Base-by-base conservation (phyloP, 92 coral and sea anemone genomes). In the Porites rus region DNA sequence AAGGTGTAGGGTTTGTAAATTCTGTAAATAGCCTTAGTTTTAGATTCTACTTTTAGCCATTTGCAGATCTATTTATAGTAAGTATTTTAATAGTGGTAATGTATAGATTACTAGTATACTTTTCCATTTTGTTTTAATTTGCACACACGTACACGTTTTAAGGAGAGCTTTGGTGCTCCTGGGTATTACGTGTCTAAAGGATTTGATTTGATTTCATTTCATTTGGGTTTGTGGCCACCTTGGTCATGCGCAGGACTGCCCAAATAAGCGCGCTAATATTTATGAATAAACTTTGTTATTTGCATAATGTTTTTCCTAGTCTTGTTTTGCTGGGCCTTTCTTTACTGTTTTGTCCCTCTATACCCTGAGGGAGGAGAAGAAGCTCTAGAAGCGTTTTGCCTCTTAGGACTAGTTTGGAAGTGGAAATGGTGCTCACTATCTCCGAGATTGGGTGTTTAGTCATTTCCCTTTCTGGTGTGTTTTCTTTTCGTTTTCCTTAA, bases 391-490 rank as follows among this genome's bases (percentile, higher is more conserved):
- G 77, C 77, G 77, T 73, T 28, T 73, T 73, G 18, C 13, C 77
- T 73, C 10, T 73, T 22, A 73, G 77, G 77, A 54, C 70, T 56
- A 13, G 21, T 20, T 10, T 50, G 8, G n/a, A 21, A 12, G 56
- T 54, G 19, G 77, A 20, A 50, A 73, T 50, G 62, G 56, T 50
- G 59, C 14, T 73, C 77, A 73, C 62, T 19, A 9, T 54, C 77
- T 73, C 77, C 3, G 77, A 54, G 77, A 8, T 54, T 56, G 77
- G 77, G 54, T 24, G 10, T 65, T 65, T 20, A 62, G 70, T 65
- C 12, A 65, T 65, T 21, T n/a, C 1, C 70, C 43, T 21, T 19
- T 20, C 31, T 28, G 31, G 31, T 28, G 31, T 28, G 31, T 21
- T 10, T 65, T 62, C 1, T 10, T 62, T 62, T 18, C 65, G 17